Evolutionary conservation across 2,888 invertebrate genomes (phyloP), one percentile per base, ranked within the genome.

Genomic region (Drepanosiphum platanoidis): DNA sequence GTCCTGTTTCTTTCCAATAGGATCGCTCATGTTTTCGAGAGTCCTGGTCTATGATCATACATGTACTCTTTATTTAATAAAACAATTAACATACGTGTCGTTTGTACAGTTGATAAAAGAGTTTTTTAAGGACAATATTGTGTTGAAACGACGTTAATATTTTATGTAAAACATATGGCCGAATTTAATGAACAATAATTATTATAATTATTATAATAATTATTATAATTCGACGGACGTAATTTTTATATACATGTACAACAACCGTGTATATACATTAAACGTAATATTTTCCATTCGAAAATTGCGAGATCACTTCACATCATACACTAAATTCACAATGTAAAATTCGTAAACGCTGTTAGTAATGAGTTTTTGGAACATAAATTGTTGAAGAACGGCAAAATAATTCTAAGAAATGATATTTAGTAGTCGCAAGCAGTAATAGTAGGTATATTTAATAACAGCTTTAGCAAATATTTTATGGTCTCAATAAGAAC

Each of bases 31-130:
- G 27, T 64, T 39, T 42, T 61, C 27, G 9, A 80, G 18, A 66
- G 52, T 80, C 34, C n/a, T 46, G n/a, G 52, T 79, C 68, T 68
- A 79, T 68, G 42, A 27, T 30, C 66, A 34, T n/a, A n/a, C n/a
- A n/a, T n/a, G n/a, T n/a, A n/a, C n/a, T n/a, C n/a, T n/a, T n/a
- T n/a, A n/a, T n/a, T n/a, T n/a, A n/a, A 15, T 34, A 18, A 58
- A 58, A n/a, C 52, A 46, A 80, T 9, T 70, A 36, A 80, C 27
- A 80, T 30, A 5, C 39, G 42, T 32, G 27, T 18, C 9, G 22
- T 18, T 52, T 3, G 27, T 77, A 42, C 30, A 61, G 27, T 36
- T 4, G 18, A 77, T 61, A 15, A 9, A 22, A 1, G n/a, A 0
- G 32, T 15, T 2, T 46, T 46, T 34, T 66, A 66, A 32, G 15